Percentiles rank a stretch among this genome's conserved stretches.
These are phyloP conservation scores for Drosophila takahashii DNA, from an alignment of 1,140 invertebrate genomes.

Conservation along the genomic window DNA sequence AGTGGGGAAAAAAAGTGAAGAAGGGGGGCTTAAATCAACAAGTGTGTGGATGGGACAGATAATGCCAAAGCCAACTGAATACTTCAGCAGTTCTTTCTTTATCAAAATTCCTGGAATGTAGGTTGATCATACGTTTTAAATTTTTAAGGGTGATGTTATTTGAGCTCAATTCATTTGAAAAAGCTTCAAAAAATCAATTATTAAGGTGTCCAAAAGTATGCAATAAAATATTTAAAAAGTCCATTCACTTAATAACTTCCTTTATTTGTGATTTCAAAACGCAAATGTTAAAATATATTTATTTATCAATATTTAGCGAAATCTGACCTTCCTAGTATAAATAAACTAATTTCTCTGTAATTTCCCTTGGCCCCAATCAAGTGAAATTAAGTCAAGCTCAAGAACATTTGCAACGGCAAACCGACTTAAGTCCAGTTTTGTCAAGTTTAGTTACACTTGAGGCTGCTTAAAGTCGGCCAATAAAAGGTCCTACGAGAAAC, in stretches of 20 bases:
- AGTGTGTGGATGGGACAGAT: slow-evolving; percentile 24
- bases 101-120: background rate
- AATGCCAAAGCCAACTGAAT: slow-evolving; percentile 18
- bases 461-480: slow-evolving; percentile 7
- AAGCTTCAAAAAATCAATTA: too few relatives aligned
- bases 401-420: slow-evolving; percentile 2
- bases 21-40: slow-evolving; percentile 30
- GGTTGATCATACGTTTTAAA: background rate
- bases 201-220: background rate
- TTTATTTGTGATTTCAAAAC: too few relatives aligned
- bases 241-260: too few relatives aligned
- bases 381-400: slow-evolving; percentile 10
- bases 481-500: slow-evolving; percentile 17
- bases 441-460: slow-evolving; percentile 15
- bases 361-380: background rate
- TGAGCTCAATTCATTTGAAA: too few relatives aligned
- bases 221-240: too few relatives aligned
- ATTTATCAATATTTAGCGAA: too few relatives aligned
- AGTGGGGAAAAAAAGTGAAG: slow-evolving; percentile 4
- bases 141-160: too few relatives aligned
- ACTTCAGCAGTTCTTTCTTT: slow-evolving; percentile 10
- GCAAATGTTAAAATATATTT: too few relatives aligned
- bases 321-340: too few relatives aligned
- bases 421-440: background rate
- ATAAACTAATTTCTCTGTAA: background rate